phyloP scores from a whole-genome alignment of 2,888 invertebrate species.

The Acanthoscelides obtectus region DNA sequence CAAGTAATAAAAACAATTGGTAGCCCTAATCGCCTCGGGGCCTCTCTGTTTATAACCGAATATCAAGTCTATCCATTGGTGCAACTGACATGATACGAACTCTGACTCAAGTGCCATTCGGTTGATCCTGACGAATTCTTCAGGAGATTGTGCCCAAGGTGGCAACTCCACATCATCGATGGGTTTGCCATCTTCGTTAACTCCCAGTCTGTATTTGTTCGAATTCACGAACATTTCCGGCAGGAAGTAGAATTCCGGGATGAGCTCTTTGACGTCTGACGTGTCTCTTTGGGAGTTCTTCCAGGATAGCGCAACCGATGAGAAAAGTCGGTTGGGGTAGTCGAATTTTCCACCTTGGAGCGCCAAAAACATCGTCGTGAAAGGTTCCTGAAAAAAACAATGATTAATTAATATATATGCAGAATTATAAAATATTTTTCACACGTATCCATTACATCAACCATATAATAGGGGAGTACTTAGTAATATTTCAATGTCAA shows the following conservation, averaged over 20 bases:
- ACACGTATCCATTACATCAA: background rate
- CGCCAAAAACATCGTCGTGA: slow-evolving; percentile 98
- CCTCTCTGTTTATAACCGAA: slow-evolving; percentile 99
- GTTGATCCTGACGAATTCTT: slow-evolving; percentile 97
- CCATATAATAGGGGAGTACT: background rate
- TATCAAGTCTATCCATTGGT: slow-evolving; percentile 99
- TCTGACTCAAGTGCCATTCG: slow-evolving; percentile 99
- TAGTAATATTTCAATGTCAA: too few relatives aligned
- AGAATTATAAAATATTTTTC: background rate
- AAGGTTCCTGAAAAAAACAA: slow-evolving; percentile 75
- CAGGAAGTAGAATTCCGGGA: slow-evolving; percentile 97
- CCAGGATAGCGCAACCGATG: slow-evolving; percentile 93
- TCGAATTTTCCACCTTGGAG: slow-evolving; percentile 99
- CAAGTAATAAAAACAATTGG: slow-evolving; percentile 98
- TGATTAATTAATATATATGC: background rate
- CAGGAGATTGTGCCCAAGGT: slow-evolving; percentile 94
- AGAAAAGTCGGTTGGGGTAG: slow-evolving; percentile 95
- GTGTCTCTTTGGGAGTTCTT: slow-evolving; percentile 98
- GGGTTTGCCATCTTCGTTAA: slow-evolving; percentile 73
- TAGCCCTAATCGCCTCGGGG: slow-evolving; percentile 94
- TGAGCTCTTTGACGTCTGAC: slow-evolving; percentile 98
- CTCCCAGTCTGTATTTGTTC: slow-evolving; percentile 80
- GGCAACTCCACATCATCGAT: slow-evolving; percentile 89
- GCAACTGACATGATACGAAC: slow-evolving; percentile 98
- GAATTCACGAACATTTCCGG: slow-evolving; percentile 97